Evolutionary conservation across 2,113 vertebrate species (phyloP), one percentile per base, ranked within the genome.

Genomic region (Cinclus cinclus): DNA sequence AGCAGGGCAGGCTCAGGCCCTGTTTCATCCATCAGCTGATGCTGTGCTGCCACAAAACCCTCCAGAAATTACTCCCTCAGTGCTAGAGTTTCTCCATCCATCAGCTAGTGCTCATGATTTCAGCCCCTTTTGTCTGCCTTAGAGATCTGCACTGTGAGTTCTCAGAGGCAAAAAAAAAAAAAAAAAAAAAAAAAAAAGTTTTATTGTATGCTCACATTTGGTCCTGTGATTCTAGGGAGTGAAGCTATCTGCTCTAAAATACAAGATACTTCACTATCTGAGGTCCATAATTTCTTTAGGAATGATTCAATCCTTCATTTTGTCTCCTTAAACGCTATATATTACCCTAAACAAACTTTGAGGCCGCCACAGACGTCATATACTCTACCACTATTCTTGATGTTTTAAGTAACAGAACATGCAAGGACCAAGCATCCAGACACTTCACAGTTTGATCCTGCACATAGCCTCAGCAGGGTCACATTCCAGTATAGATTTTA

Each of bases 381-480:
- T 0, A 76, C 15, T 82, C 41, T 42, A 37, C 8, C 9, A 35
- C 15, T 67, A 41, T 14, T 76, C 7, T 7, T 41, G 30, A 74
- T 33, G 14, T 53, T 83, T 89, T 55, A 87, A 70, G 42, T 50
- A 67, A 71, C 5, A 91, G 42, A 84, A 81, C 17, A 39, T 5
- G 24, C 30, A 90, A 63, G 52, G 23, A 55, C 24, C 64, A 75
- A 82, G 46, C 20, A 84, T 27, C 23, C 42, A 63, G 60, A 73
- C 53, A 75, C 23, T 30, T 87, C 68, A 73, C n/a, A 53, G 80
- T 62, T 77, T 0, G 3, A 74, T 62, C 42, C 68, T 25, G 28
- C 35, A 89, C 10, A 13, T 1, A 42, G 27, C 35, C 25, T 84
- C 0, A 0, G 50, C 37, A 49, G 33, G 37, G 13, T 44, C 33